Conservation (phyloP, 2,888 invertebrate genomes). For the Lagria hirta region DNA sequence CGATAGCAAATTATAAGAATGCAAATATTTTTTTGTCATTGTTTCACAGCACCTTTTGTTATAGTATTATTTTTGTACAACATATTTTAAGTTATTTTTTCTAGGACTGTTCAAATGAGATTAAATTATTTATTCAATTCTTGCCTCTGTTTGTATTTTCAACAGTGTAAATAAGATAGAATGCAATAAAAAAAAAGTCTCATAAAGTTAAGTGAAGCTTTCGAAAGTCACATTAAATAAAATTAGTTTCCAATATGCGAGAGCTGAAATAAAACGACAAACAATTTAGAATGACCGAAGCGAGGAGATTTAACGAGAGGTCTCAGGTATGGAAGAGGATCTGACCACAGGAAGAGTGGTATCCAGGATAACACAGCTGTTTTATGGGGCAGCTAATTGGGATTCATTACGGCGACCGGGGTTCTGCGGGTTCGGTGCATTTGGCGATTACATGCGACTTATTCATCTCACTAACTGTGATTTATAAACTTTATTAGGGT, state of each 20-base stretch:
- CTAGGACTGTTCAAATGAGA: no score
- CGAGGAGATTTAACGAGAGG: constrained; percentile 21
- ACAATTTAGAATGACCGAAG: constrained; percentile 6
- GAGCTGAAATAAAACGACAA: no score
- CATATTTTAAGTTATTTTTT: no score
- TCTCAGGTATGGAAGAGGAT: constrained; percentile 19
- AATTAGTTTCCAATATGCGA: neutral
- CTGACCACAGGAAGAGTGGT: constrained; percentile 23
- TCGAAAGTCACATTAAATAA: neutral
- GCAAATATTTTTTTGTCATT: no score
- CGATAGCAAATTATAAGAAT: no score
- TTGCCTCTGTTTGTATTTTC: no score
- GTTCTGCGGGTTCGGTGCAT: constrained; percentile 46
- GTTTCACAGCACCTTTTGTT: no score
- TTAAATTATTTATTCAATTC: no score
- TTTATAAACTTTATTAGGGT: constrained; percentile 48
- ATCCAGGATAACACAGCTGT: constrained; percentile 35
- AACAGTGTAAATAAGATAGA: no score
- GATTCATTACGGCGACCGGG: constrained; percentile 47
- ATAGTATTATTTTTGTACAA: no score
- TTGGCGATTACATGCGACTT: constrained; percentile 47
- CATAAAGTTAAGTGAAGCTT: no score
- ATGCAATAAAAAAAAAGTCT: no score
- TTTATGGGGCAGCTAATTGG: constrained; percentile 49
- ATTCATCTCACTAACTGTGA: constrained; percentile 49